These are phyloP conservation scores for Periphyllus acericola DNA, from an alignment of 2,888 invertebrate genomes.

Conservation along the genomic window DNA sequence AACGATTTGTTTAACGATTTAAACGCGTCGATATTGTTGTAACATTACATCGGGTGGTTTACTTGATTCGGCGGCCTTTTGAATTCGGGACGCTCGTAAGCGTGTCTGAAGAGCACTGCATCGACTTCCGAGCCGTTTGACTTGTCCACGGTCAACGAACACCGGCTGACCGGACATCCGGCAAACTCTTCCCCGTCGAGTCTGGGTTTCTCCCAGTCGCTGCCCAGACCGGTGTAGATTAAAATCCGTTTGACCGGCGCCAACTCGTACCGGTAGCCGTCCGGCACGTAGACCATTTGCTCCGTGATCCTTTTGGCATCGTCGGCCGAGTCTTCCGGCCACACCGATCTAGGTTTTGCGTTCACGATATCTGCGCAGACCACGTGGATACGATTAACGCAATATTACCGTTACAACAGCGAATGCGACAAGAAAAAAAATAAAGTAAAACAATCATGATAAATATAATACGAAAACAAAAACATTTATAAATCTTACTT, in stretches of 20 bases:
- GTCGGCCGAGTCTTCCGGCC: slow-evolving; percentile 76
- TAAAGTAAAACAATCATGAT: no score
- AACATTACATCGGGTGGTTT: slow-evolving; percentile 60
- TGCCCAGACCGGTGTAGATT: slow-evolving; percentile 83
- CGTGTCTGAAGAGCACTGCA: slow-evolving; percentile 85
- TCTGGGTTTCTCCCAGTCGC: slow-evolving; percentile 78
- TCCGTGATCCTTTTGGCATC: slow-evolving; percentile 83
- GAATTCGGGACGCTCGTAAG: slow-evolving; percentile 66
- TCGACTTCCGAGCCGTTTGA: slow-evolving; percentile 81
- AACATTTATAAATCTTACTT: background rate
- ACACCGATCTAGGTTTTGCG: background rate
- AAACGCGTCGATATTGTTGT: no score
- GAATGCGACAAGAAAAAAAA: no score
- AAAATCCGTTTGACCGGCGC: slow-evolving; percentile 77
- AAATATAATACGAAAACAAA: background rate
- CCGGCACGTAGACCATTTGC: slow-evolving; percentile 87
- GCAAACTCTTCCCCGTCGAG: background rate
- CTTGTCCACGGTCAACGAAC: slow-evolving; percentile 80
- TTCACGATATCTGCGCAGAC: background rate
- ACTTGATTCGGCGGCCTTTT: slow-evolving; percentile 72
- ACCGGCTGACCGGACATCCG: slow-evolving; percentile 88
- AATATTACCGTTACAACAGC: background rate
- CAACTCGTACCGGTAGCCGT: slow-evolving; percentile 72
- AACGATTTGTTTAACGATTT: no score
- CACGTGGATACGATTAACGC: background rate